phyloP scores from a whole-genome alignment of 2,113 vertebrate species.

The Fukomys damarensis region DNA sequence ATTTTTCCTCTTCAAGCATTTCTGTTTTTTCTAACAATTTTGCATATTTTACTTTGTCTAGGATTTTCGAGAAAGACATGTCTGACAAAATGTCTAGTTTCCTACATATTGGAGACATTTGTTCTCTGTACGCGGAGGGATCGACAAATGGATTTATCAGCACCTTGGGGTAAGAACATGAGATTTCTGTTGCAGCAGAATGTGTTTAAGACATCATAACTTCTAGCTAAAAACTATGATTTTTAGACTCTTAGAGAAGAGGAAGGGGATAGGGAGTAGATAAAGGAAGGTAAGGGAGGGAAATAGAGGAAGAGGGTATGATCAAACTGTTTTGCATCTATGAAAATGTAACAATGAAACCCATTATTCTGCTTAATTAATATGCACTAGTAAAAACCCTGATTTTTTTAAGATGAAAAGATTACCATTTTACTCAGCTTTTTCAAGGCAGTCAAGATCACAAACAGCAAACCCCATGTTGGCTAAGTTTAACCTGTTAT shows the following conservation, averaged over 20 bases:
- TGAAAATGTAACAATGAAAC: neutral
- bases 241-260: neutral
- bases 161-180: conserved; percentile 95
- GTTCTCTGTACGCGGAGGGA: conserved; percentile 98
- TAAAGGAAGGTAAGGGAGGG: neutral
- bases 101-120: conserved; percentile 99
- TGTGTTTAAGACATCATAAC: neutral
- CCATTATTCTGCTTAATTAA: neutral
- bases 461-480: neutral
- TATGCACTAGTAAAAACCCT: neutral
- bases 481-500: conserved; percentile 4
- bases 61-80: conserved; percentile 91
- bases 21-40: conserved; percentile 55
- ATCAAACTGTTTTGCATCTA: neutral
- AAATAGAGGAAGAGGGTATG: neutral
- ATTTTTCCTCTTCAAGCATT: accelerated
- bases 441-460: neutral
- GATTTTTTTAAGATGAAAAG: neutral
- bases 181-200: neutral
- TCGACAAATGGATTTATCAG: conserved; percentile 99
- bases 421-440: neutral
- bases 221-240: neutral
- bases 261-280: neutral
- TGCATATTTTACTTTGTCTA: conserved; percentile 78
- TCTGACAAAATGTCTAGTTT: conserved; percentile 99